Conservation (phyloP, 2,797 vertebrate genomes). For the Thaleichthys pacificus region DNA sequence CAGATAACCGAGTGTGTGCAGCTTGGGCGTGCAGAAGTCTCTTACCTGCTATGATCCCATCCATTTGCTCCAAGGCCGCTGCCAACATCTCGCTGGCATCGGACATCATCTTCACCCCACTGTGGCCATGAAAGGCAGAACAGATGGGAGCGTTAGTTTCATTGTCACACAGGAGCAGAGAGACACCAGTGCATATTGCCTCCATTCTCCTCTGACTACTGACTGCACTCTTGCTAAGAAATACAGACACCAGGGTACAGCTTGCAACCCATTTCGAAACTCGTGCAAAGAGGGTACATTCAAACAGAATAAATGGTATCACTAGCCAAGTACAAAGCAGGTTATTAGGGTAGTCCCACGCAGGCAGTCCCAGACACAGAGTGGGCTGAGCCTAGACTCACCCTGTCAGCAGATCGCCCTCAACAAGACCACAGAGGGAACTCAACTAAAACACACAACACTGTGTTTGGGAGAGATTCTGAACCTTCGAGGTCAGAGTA, state of each 20-base stretch:
- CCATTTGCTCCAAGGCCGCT: conserved; percentile 97
- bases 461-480: background rate
- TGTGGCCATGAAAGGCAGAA: conserved; percentile 55
- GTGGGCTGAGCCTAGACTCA: background rate
- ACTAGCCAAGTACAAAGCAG: background rate
- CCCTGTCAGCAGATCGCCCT: too few relatives aligned
- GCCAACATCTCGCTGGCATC: conserved; percentile 98
- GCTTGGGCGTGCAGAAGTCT: conserved; percentile 19
- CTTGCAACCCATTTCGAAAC: background rate
- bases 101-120: conserved; percentile 84
- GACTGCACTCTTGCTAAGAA: too few relatives aligned
- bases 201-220: background rate
- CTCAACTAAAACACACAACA: too few relatives aligned
- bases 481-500: background rate
- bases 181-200: background rate
- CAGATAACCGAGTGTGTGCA: background rate
- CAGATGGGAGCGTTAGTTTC: background rate
- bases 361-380: background rate
- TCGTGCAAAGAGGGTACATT: background rate
- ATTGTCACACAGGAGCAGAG: background rate
- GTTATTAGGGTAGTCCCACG: too few relatives aligned
- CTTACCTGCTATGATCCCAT: conserved; percentile 95
- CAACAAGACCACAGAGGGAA: too few relatives aligned
- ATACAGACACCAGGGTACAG: background rate
- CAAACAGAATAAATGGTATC: background rate